A percentile compares a stretch with the other conserved stretches of the same genome.
These are phyloP conservation scores for Epicauta chinensis DNA, from an alignment of 1,140 invertebrate species.

Conservation along the genomic window DNA sequence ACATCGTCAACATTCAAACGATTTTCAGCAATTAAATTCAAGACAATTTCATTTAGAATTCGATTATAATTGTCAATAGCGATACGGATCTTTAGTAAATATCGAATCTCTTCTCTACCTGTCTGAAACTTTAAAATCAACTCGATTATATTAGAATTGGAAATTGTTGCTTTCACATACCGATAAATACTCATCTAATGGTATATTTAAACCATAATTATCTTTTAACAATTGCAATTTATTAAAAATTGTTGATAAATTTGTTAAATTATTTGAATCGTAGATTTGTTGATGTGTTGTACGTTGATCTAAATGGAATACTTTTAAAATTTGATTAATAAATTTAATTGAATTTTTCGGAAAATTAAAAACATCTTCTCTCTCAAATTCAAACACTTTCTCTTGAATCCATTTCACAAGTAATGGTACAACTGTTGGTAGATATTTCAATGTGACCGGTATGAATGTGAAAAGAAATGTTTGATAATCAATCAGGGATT, in stretches of 20 bases:
- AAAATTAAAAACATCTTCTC: conserved; percentile 19
- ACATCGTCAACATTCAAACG: conserved; percentile 24
- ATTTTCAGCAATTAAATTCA: conserved; percentile 26
- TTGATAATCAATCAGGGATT: conserved; percentile 8
- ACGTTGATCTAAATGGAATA: conserved; percentile 24
- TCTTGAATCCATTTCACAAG: conserved; percentile 27
- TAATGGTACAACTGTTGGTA: conserved; percentile 18
- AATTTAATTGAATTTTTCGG: conserved; percentile 30
- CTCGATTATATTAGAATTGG: no score
- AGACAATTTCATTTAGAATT: conserved; percentile 27
- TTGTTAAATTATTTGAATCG: neutral
- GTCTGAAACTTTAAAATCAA: conserved; percentile 4
- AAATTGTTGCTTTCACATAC: no score
- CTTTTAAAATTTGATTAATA: conserved; percentile 17
- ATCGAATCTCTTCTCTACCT: conserved; percentile 6
- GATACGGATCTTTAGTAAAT: conserved; percentile 18
- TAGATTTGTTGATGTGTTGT: neutral
- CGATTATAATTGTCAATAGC: conserved; percentile 16
- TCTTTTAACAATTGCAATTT: conserved; percentile 21
- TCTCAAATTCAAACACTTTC: conserved; percentile 26
- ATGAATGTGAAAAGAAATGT: conserved; percentile 30
- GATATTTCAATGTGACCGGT: conserved; percentile 23
- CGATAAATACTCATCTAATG: no score
- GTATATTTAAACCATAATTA: conserved; percentile 25
- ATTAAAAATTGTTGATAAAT: conserved; percentile 13